Evolutionary conservation across 2,888 invertebrate species (phyloP).

Genomic region (Callyntrura guangdongensis): DNA sequence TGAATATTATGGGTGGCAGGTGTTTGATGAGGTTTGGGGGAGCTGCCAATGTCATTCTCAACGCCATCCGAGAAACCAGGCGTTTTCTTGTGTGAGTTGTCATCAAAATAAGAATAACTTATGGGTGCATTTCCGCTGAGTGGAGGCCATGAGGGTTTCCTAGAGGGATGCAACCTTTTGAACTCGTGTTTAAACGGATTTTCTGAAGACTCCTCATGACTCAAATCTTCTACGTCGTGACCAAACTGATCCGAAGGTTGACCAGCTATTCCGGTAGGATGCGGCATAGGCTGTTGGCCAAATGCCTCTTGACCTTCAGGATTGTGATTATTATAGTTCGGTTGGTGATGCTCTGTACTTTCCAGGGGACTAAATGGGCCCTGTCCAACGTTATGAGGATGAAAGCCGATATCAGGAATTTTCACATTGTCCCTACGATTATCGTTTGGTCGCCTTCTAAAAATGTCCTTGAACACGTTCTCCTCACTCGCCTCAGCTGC

Average conservation of each 20-base stretch:
- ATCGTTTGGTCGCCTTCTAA: constrained; percentile 47
- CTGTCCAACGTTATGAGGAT: constrained; percentile 69
- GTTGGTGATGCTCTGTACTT: constrained; percentile 53
- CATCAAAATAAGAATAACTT: constrained; percentile 74
- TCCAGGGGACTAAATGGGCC: constrained; percentile 68
- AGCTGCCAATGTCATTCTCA: constrained; percentile 68
- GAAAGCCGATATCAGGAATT: constrained; percentile 60
- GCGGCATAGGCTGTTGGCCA: constrained; percentile 33
- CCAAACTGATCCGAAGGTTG: constrained; percentile 74
- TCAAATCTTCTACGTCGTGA: constrained; percentile 58
- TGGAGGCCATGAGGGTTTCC: constrained; percentile 71
- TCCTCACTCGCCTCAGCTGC: constrained; percentile 73
- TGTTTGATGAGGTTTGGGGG: constrained; percentile 42
- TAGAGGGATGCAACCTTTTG: constrained; percentile 41
- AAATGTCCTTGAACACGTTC: constrained; percentile 72
- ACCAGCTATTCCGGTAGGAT: constrained; percentile 69
- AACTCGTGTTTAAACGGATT: constrained; percentile 71
- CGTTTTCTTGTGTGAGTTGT: constrained; percentile 34
- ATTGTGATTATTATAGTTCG: neutral
- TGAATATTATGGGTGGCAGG: constrained; percentile 12
- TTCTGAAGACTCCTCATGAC: constrained; percentile 68
- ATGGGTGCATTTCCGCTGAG: constrained; percentile 50
- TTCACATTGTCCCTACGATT: neutral
- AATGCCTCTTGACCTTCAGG: neutral
- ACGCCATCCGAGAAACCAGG: neutral